Evolutionary conservation across 2,888 invertebrate species (phyloP).

Genomic region (Microplitis deprimator): DNA sequence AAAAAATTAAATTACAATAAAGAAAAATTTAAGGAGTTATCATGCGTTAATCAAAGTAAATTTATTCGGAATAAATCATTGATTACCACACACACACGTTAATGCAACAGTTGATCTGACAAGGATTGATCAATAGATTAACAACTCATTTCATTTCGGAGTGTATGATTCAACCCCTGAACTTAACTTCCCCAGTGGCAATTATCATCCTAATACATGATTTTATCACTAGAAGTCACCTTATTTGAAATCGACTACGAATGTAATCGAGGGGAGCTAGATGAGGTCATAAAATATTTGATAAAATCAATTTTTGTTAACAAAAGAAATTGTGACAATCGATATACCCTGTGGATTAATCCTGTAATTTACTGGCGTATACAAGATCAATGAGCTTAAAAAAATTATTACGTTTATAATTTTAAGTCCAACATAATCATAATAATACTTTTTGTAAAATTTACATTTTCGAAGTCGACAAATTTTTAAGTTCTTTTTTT

Average conservation of each 20-base stretch:
- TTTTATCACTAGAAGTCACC: not conserved
- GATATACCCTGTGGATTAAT: not conserved
- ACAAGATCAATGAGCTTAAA: too few species aligned
- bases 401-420: too few species aligned
- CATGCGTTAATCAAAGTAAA: not conserved
- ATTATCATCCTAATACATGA: not conserved
- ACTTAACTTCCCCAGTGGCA: not conserved
- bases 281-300: not conserved
- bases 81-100: not conserved
- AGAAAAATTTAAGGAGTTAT: not conserved
- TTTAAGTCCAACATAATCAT: too few species aligned
- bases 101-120: not conserved
- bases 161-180: not conserved
- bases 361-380: too few species aligned
- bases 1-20: not conserved
- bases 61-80: not conserved
- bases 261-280: not conserved
- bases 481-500: too few species aligned
- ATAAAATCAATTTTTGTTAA: not conserved
- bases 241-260: not conserved
- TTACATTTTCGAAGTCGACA: too few species aligned
- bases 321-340: not conserved
- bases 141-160: not conserved
- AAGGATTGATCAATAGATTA: not conserved
- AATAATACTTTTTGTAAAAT: too few species aligned